phyloP scores from a whole-genome alignment of 2,797 vertebrate genomes.

The Oreochromis mossambicus region DNA sequence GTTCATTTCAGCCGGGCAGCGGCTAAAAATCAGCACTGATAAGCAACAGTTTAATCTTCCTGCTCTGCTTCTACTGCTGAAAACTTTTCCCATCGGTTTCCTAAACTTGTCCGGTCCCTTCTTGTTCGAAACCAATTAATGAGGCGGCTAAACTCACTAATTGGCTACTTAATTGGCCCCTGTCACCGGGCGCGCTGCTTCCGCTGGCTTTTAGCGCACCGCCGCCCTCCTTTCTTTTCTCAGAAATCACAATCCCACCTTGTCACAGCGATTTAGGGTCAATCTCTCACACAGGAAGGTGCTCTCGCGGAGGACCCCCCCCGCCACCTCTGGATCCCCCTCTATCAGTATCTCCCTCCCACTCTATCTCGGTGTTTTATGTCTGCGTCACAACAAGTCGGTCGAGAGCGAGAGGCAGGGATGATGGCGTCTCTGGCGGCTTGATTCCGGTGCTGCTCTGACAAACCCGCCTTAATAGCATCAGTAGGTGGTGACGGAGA shows the following conservation, averaged over 20 bases:
- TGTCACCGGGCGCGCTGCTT: conserved; percentile 18
- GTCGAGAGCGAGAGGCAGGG: conserved; percentile 70
- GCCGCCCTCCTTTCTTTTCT: neutral
- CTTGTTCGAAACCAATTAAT: conserved; percentile 53
- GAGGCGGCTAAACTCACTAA: conserved; percentile 68
- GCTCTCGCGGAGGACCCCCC: conserved; percentile 37
- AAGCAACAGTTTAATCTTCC: neutral
- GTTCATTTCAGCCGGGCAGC: neutral
- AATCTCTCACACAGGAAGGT: conserved; percentile 62
- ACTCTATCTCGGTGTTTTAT: conserved; percentile 81
- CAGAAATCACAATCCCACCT: conserved; percentile 52
- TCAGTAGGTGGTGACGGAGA: conserved; percentile 48
- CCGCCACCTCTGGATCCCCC: conserved; percentile 30
- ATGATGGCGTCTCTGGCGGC: conserved; percentile 84
- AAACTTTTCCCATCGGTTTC: conserved; percentile 56
- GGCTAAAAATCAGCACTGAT: neutral
- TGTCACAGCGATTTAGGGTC: conserved; percentile 64
- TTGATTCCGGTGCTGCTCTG: conserved; percentile 70
- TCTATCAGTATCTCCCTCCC: conserved; percentile 70
- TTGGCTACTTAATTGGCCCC: conserved; percentile 64
- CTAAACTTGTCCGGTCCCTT: conserved; percentile 23
- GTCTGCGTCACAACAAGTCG: conserved; percentile 87
- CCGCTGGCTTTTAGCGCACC: neutral
- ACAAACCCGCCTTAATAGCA: conserved; percentile 70
- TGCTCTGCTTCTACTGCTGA: neutral